phyloP scores from a whole-genome alignment of 2,888 invertebrate species.

The Halocaridina rubra region DNA sequence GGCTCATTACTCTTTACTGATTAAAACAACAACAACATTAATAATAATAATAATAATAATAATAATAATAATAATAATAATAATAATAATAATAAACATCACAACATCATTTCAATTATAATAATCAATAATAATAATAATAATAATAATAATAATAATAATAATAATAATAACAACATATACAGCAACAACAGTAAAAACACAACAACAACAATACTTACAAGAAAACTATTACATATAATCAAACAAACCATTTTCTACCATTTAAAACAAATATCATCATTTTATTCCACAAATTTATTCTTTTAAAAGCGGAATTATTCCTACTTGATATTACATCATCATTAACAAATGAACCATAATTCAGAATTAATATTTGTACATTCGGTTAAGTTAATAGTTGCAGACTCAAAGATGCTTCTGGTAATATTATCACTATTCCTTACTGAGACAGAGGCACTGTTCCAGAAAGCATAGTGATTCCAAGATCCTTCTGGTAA shows the following conservation, averaged over 20 bases:
- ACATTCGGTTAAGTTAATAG: too few species aligned
- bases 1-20: neutral
- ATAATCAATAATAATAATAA: neutral
- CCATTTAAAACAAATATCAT: too few species aligned
- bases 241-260: too few species aligned
- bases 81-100: slow-evolving; percentile 8
- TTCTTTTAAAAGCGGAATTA: neutral
- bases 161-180: neutral
- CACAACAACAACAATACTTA: neutral
- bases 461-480: neutral
- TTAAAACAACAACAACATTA: neutral
- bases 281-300: neutral
- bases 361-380: too few species aligned
- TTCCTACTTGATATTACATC: too few species aligned
- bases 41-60: neutral
- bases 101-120: too few species aligned
- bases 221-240: neutral
- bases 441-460: too few species aligned
- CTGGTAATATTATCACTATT: too few species aligned
- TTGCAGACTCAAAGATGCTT: too few species aligned
- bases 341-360: too few species aligned
- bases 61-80: neutral
- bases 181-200: too few species aligned
- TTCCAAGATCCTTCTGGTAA: neutral
- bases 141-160: slow-evolving; percentile 1